A percentile compares a stretch with the other conserved stretches of the same genome.
phyloP scores from a whole-genome alignment of 1,140 invertebrate genomes.

The Apolygus lucorum region DNA sequence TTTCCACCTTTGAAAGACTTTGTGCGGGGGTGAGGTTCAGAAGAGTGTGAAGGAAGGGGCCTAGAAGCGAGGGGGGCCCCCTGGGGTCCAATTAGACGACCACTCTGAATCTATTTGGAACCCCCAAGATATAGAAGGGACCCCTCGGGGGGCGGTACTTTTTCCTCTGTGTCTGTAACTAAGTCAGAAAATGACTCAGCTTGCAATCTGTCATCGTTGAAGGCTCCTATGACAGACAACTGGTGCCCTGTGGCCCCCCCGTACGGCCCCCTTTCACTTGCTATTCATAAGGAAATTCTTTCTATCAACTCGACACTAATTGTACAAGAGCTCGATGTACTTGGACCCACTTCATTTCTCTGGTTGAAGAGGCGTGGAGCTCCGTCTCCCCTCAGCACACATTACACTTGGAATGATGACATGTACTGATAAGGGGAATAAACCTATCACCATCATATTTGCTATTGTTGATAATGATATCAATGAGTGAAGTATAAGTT shows the following conservation, averaged over 20 bases:
- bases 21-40: not conserved
- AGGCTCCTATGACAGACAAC: slow-evolving; percentile 7
- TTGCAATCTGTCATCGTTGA: slow-evolving; percentile 1
- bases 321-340: not conserved
- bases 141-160: not conserved
- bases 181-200: slow-evolving; percentile 14
- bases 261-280: not conserved
- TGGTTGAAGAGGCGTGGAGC: no score
- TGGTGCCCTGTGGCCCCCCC: not conserved
- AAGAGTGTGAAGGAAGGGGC: not conserved
- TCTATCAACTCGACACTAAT: slow-evolving; percentile 16
- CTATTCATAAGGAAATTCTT: not conserved
- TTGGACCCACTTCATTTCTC: not conserved
- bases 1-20: not conserved
- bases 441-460: no score
- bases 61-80: not conserved
- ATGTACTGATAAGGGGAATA: no score
- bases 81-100: slow-evolving; percentile 6
- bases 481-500: no score
- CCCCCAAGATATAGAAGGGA: not conserved
- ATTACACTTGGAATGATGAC: no score
- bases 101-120: slow-evolving; percentile 11
- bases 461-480: no score
- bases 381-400: no score
- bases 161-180: not conserved